Conservation (phyloP, 2,797 vertebrate genomes). For the Smutsia gigantea region DNA sequence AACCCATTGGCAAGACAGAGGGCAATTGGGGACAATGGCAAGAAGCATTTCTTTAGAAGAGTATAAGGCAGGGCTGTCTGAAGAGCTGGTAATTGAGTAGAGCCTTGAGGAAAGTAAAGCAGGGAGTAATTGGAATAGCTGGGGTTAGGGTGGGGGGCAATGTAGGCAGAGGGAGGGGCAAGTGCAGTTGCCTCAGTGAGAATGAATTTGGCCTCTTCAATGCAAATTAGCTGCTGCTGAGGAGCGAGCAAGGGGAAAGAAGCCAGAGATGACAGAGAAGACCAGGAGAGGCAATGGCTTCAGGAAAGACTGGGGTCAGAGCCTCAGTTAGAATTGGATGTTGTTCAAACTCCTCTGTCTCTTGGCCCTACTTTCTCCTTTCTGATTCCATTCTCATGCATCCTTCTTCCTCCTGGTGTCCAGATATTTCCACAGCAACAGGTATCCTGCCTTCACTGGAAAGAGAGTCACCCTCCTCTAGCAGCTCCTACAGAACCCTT, state of each 20-base stretch:
- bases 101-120: not conserved
- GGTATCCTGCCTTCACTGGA: not conserved
- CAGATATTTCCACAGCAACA: not conserved
- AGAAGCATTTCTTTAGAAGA: not conserved
- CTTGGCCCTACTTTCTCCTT: not conserved
- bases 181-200: not conserved
- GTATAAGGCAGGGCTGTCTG: not conserved
- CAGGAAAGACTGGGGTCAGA: not conserved
- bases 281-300: not conserved
- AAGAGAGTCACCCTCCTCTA: not conserved
- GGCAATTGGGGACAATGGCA: not conserved
- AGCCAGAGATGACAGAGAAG: not conserved
- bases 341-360: not conserved
- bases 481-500: not conserved
- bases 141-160: not conserved
- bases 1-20: not conserved
- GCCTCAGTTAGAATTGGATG: not conserved
- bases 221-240: not conserved
- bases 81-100: not conserved
- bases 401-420: not conserved
- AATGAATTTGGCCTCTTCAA: not conserved
- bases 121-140: fast-evolving
- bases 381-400: not conserved
- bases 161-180: not conserved
- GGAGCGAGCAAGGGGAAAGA: not conserved